Conservation (phyloP, 2,888 invertebrate species). For the Tupiocoris notatus region DNA sequence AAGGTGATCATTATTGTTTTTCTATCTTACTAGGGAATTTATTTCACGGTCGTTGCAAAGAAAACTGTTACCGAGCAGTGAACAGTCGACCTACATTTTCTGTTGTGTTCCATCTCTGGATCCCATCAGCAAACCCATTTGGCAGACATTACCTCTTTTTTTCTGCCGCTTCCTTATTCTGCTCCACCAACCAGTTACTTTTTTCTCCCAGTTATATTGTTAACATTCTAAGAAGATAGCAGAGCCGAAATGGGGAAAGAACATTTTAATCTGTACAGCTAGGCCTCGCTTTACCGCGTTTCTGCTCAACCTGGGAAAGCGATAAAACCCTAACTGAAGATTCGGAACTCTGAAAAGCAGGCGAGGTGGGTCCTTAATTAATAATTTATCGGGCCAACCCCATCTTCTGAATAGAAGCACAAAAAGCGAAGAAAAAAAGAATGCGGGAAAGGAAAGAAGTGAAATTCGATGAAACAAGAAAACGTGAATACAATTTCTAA, state of each 20-base stretch:
- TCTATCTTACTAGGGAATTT: no score
- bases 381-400: conserved; percentile 25
- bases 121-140: neutral
- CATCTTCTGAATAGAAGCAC: neutral
- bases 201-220: neutral
- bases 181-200: neutral
- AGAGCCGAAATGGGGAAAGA: conserved; percentile 6
- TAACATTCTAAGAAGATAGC: conserved; percentile 26
- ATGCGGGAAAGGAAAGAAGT: neutral
- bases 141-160: neutral
- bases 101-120: neutral
- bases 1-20: no score
- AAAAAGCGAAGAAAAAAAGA: neutral
- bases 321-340: neutral
- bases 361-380: conserved; percentile 7
- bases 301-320: conserved; percentile 9
- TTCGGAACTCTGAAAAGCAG: neutral
- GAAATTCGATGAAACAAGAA: neutral
- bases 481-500: neutral
- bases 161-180: neutral
- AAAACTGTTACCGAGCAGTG: no score
- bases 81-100: neutral
- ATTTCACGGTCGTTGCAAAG: no score
- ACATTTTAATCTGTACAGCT: conserved; percentile 24
- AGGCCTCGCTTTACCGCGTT: neutral